phyloP scores from a whole-genome alignment of 2,113 vertebrate species.

The Oryzias javanicus region DNA sequence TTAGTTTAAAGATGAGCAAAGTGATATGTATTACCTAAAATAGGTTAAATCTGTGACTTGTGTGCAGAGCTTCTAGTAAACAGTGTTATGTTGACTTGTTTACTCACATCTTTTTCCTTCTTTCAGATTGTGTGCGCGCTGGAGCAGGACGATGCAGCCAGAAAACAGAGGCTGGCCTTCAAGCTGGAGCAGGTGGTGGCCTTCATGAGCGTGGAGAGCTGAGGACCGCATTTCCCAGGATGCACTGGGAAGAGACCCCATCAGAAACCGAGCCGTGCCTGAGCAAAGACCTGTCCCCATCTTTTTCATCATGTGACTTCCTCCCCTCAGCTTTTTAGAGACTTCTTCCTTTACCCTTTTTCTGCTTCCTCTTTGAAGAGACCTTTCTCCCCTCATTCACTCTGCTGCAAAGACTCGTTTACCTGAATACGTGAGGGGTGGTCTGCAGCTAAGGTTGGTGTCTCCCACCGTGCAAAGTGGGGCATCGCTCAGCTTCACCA shows the following conservation, averaged over 20 bases:
- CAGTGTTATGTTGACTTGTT: constrained; percentile 18
- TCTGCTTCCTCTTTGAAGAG: constrained; percentile 65
- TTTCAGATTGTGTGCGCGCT: constrained; percentile 90
- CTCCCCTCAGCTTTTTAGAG: constrained; percentile 68
- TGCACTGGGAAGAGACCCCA: constrained; percentile 87
- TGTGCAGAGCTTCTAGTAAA: background rate
- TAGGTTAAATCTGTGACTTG: too few relatives aligned
- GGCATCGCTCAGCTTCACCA: constrained; percentile 58
- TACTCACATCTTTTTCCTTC: constrained; percentile 22
- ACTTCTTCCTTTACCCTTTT: constrained; percentile 64
- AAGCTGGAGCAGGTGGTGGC: constrained; percentile 99
- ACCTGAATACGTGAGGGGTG: constrained; percentile 66
- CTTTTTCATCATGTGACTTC: constrained; percentile 68
- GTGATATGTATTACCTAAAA: too few relatives aligned
- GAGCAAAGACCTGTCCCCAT: constrained; percentile 92
- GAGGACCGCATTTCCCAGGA: constrained; percentile 96
- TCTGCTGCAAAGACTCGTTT: constrained; percentile 80
- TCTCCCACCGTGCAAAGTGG: constrained; percentile 68
- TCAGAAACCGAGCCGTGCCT: constrained; percentile 99
- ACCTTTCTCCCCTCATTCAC: constrained; percentile 74
- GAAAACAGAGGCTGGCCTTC: constrained; percentile 98
- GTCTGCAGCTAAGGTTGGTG: constrained; percentile 47
- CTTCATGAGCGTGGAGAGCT: constrained; percentile 99
- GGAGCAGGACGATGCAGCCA: constrained; percentile 92
- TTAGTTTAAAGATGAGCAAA: too few relatives aligned